Conservation (phyloP, 1,140 invertebrate species). For the Panagrolaimus sp. region DNA sequence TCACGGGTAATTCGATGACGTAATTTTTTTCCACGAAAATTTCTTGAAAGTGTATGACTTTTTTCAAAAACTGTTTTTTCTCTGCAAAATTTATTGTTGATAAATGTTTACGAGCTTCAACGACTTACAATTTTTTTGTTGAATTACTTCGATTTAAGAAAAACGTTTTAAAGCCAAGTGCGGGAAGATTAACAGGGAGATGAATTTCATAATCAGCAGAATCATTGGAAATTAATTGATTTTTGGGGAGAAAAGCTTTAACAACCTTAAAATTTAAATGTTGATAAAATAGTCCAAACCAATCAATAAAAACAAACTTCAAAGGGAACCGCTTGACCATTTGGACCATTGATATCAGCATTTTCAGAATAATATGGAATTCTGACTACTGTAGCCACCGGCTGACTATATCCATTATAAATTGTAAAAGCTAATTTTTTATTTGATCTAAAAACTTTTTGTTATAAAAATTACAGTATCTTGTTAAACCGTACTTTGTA, state of each 20-base stretch:
- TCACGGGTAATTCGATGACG: neutral
- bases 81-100: neutral
- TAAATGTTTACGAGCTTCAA: neutral
- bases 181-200: slow-evolving; percentile 60
- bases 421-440: slow-evolving; percentile 61
- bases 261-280: slow-evolving; percentile 64
- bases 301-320: slow-evolving; percentile 21
- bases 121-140: neutral
- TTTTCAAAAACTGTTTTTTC: neutral
- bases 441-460: slow-evolving; percentile 23
- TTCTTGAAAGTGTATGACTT: neutral
- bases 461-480: slow-evolving; percentile 9
- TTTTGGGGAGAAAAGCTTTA: slow-evolving; percentile 61
- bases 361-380: slow-evolving; percentile 34
- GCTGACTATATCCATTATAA: slow-evolving; percentile 72
- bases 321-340: slow-evolving; percentile 11
- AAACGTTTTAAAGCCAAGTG: slow-evolving; percentile 62
- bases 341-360: slow-evolving; percentile 26
- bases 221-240: slow-evolving; percentile 45
- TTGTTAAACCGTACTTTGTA: slow-evolving; percentile 24
- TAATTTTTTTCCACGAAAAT: slow-evolving; percentile 2
- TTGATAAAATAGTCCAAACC: neutral
- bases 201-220: slow-evolving; percentile 60
- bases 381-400: slow-evolving; percentile 67
- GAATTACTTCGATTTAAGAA: slow-evolving; percentile 42